Conservation (phyloP, 2,113 vertebrate species). For the Sinocyclocheilus maitianheensis region DNA sequence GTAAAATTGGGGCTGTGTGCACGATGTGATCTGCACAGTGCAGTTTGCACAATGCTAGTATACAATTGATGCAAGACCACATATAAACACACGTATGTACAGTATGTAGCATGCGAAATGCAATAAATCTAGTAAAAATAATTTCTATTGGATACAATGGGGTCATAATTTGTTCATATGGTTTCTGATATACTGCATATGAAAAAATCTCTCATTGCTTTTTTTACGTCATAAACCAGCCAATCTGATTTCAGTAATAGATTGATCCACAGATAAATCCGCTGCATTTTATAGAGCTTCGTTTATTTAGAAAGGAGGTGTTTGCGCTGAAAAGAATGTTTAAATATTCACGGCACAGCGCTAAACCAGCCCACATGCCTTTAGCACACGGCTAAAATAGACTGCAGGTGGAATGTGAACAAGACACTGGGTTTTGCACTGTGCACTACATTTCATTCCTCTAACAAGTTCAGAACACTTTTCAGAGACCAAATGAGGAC, state of each 20-base stretch:
- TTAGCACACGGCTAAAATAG: background rate
- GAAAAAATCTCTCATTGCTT: too few species aligned
- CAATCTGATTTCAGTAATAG: background rate
- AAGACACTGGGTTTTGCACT: background rate
- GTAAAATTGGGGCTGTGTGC: background rate
- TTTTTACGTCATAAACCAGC: background rate
- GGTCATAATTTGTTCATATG: background rate
- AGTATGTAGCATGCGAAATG: background rate
- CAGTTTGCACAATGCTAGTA: background rate
- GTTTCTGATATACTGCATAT: background rate
- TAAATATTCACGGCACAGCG: background rate
- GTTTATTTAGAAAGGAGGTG: background rate
- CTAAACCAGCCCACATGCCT: background rate
- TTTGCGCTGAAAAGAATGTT: background rate
- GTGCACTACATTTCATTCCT: background rate
- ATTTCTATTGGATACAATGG: background rate
- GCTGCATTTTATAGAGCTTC: background rate
- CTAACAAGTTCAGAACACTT: background rate
- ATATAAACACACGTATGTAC: background rate
- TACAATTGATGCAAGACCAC: background rate
- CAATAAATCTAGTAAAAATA: background rate
- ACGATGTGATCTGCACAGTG: background rate
- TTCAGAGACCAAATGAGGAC: background rate
- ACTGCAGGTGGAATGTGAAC: constrained; percentile 1
- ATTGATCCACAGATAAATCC: background rate